These are phyloP conservation scores for Stylophora pistillata DNA, from an alignment of 64 coral and sea anemone species.

Conservation along the genomic window DNA sequence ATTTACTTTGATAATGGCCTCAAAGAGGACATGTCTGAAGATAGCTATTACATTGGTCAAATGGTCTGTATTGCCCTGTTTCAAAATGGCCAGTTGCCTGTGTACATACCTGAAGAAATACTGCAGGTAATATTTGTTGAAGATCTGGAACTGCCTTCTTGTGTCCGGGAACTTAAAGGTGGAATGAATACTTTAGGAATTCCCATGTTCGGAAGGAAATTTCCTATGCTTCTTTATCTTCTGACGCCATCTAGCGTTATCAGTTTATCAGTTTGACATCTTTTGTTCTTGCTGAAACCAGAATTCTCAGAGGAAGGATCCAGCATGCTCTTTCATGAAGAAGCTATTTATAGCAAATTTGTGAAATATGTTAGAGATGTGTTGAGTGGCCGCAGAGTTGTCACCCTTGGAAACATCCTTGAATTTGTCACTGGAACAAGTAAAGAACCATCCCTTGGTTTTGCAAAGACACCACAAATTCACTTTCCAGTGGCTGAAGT, in stretches of 20 bases:
- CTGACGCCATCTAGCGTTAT: conserved; percentile 22
- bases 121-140: conserved; percentile 10
- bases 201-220: conserved; percentile 25
- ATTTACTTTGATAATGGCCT: conserved; percentile 40
- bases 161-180: conserved; percentile 49
- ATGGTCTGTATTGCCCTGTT: conserved; percentile 17
- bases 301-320: conserved; percentile 33
- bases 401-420: conserved; percentile 46
- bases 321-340: conserved; percentile 22
- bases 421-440: conserved; percentile 70
- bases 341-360: conserved; percentile 29
- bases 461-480: conserved; percentile 6
- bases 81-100: conserved; percentile 22
- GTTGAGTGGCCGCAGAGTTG: conserved; percentile 4
- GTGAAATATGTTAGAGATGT: conserved; percentile 47
- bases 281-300: conserved; percentile 1
- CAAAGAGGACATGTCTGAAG: background rate
- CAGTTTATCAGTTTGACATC: conserved; percentile 1
- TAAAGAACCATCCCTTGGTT: conserved; percentile 62
- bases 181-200: conserved; percentile 69
- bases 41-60: conserved; percentile 17
- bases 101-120: conserved; percentile 22
- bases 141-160: conserved; percentile 34
- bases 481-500: background rate
- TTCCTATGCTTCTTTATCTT: conserved; percentile 15